phyloP scores from a whole-genome alignment of 2,888 invertebrate genomes.

The Netelia fuscicornis region DNA sequence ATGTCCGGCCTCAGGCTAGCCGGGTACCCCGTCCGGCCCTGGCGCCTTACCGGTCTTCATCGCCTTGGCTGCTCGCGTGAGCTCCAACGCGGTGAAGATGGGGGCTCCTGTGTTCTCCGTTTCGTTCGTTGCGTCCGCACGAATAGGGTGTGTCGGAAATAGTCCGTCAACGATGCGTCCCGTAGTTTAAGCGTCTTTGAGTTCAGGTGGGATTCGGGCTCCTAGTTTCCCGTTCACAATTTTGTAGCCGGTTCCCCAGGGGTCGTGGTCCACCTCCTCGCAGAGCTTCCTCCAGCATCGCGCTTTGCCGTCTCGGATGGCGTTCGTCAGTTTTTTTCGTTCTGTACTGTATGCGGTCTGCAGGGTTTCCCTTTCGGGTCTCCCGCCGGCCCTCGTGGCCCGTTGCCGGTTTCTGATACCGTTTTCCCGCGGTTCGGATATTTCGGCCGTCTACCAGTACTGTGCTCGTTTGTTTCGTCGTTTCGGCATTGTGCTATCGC shows the following conservation, averaged over 20 bases:
- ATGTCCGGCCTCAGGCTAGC: slow-evolving; percentile 2
- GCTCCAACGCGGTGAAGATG: slow-evolving; percentile 14
- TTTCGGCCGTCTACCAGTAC: slow-evolving; percentile 56
- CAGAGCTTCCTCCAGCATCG: not conserved
- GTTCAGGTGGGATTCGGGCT: not conserved
- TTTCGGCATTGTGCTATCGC: slow-evolving; percentile 14
- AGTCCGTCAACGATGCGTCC: slow-evolving; percentile 31
- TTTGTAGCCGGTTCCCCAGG: no score
- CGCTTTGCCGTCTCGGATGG: not conserved
- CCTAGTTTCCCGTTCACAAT: not conserved
- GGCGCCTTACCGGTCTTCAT: slow-evolving; percentile 3
- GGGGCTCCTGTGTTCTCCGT: not conserved
- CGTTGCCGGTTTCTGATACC: not conserved
- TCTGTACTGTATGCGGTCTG: not conserved
- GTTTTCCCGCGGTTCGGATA: not conserved
- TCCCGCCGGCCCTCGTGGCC: not conserved
- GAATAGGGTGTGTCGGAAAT: slow-evolving; percentile 11
- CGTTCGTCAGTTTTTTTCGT: not conserved
- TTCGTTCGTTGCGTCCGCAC: not conserved
- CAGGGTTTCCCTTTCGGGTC: slow-evolving; percentile 4
- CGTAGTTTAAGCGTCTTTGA: slow-evolving; percentile 1
- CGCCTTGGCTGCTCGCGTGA: no score
- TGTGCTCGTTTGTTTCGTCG: slow-evolving; percentile 25
- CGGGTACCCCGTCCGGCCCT: slow-evolving; percentile 31
- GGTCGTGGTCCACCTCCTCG: no score